Base-by-base conservation (phyloP, 2,888 invertebrate genomes). In the Machimus atricapillus region DNA sequence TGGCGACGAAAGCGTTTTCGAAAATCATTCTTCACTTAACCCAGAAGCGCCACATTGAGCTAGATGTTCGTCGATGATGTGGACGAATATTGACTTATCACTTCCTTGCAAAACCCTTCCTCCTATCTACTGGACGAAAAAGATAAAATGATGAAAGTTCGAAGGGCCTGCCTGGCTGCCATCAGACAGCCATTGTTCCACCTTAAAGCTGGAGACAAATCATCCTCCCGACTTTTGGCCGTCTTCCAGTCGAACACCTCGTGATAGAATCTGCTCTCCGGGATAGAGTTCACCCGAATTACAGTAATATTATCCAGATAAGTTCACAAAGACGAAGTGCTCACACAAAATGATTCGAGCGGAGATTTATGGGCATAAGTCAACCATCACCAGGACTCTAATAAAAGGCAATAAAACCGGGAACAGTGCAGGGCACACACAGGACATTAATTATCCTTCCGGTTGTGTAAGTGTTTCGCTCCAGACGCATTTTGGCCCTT, bases 301-400 rank as follows among this genome's bases (percentile, higher is more conserved):
- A 81, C 81, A 81, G 46, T 81, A 81, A 81, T 81, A 81, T 81
- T 81, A 81, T 81, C 81, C 81, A 81, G 81, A 81, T 81, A 81
- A 52, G 81, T 81, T 81, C 23, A 81, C 81, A 81, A 81, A 81
- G 81, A 81, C 46, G 81, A 34, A 56, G 52, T 81, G 31, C 31
- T 27, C 81, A n/a, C 81, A 81, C 81, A 52, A 56, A 81, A 81
- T 81, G 81, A 81, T 27, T 56, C 81, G 52, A 81, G 56, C 31
- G 46, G 81, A 56, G 52, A 81, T 81, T 81, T 81, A 81, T 81
- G 81, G 52, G 56, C 56, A 81, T 56, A 52, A 81, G 81, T 81
- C 81, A 81, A 34, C 81, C 81, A 52, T 81, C 81, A 81, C n/a
- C 31, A 34, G 81, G 52, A 52, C 43, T 43, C 56, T 81, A 81